phyloP scores from a whole-genome alignment of 2,797 vertebrate species.

The Lagocephalus sceleratus region DNA sequence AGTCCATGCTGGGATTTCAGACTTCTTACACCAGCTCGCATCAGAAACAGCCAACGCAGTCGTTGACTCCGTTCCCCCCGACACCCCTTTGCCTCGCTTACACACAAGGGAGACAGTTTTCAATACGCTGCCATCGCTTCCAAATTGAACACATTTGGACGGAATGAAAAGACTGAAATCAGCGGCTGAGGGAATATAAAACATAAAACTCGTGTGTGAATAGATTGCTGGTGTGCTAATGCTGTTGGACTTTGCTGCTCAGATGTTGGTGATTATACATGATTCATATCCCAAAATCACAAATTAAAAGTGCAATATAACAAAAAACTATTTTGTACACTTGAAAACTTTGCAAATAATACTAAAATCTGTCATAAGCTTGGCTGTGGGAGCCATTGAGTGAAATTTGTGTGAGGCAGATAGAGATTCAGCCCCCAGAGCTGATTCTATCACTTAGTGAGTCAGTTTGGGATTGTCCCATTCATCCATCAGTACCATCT shows the following conservation, averaged over 20 bases:
- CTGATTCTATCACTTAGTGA: no score
- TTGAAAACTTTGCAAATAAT: not conserved
- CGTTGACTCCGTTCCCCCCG: conserved; percentile 1
- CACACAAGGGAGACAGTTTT: conserved; percentile 12
- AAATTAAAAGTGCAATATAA: not conserved
- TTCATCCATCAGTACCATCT: conserved; percentile 44
- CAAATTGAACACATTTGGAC: conserved; percentile 27
- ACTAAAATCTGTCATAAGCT: no score
- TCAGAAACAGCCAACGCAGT: conserved; percentile 12
- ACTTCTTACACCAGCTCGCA: conserved; percentile 1
- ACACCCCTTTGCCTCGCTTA: conserved; percentile 12
- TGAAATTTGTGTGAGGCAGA: conserved; percentile 4
- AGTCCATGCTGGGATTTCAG: conserved; percentile 12
- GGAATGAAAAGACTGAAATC: conserved; percentile 23
- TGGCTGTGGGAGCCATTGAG: no score
- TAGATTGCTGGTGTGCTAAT: conserved; percentile 9
- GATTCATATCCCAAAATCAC: not conserved
- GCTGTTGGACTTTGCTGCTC: conserved; percentile 7
- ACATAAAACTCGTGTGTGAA: conserved; percentile 24
- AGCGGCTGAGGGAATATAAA: conserved; percentile 25
- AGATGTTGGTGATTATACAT: no score
- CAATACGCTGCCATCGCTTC: conserved; percentile 4
- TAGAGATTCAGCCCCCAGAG: conserved; percentile 3
- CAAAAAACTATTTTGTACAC: not conserved
- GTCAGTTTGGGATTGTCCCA: conserved; percentile 20